Conservation (phyloP, 2,797 vertebrate genomes). For the Chromobotia macracanthus region DNA sequence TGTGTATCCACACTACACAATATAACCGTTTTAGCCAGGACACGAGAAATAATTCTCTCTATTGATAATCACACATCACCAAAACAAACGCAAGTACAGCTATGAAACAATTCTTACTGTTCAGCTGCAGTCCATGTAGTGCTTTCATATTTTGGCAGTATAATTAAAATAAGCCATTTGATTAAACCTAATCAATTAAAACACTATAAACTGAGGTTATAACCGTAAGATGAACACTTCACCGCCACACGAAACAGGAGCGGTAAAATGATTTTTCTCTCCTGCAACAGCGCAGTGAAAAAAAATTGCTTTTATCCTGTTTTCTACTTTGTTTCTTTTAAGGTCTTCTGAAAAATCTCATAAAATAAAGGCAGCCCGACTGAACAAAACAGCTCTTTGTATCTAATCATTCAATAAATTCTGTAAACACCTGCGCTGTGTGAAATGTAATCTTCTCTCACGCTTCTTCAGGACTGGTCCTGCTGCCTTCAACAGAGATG, state of each 20-base stretch:
- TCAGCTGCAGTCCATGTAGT: neutral
- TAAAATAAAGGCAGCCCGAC: too few species aligned
- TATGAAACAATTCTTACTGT: neutral
- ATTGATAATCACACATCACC: neutral
- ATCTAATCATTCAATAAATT: neutral
- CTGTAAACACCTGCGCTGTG: neutral
- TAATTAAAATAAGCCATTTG: slow-evolving; percentile 23
- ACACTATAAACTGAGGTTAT: neutral
- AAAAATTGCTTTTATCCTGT: neutral
- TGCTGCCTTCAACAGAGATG: neutral
- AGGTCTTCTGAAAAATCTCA: neutral
- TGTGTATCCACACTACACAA: neutral
- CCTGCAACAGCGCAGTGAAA: neutral
- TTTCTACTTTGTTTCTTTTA: neutral
- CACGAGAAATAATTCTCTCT: neutral
- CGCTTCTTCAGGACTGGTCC: neutral
- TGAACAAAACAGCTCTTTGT: neutral
- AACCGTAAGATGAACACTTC: slow-evolving; percentile 29
- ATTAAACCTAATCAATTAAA: slow-evolving; percentile 43
- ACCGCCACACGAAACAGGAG: slow-evolving; percentile 3
- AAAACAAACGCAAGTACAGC: neutral
- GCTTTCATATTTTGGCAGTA: slow-evolving; percentile 7
- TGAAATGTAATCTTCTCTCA: slow-evolving; percentile 17
- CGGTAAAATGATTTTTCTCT: slow-evolving; percentile 9
- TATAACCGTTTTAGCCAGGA: neutral